phyloP scores from a whole-genome alignment of 92 coral and sea anemone species.

The Nematostella vectensis region DNA sequence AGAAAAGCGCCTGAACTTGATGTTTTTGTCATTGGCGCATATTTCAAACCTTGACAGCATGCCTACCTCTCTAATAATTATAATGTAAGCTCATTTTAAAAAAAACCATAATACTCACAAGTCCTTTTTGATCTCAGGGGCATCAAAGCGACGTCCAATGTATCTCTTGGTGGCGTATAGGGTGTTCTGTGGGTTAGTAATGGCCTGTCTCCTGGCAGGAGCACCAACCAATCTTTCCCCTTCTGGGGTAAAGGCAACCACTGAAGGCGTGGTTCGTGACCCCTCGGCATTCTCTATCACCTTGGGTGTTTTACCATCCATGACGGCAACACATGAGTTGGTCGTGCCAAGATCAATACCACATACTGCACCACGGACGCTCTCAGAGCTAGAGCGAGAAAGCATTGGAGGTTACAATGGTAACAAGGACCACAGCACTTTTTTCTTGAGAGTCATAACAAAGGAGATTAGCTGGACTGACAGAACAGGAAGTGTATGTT shows the following conservation, averaged over 20 bases:
- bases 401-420: constrained; percentile 1
- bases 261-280: constrained; percentile 88
- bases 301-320: constrained; percentile 94
- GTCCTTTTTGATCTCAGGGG: constrained; percentile 81
- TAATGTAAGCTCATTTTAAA: no score
- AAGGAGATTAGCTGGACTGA: no score
- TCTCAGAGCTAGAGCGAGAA: constrained; percentile 46
- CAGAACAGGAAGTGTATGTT: not conserved
- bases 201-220: constrained; percentile 96
- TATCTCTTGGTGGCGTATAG: constrained; percentile 92
- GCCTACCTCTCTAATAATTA: no score
- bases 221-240: constrained; percentile 95
- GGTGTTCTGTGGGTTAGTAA: constrained; percentile 91
- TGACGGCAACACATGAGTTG: constrained; percentile 96
- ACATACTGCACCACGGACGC: constrained; percentile 86
- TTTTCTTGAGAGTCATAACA: no score
- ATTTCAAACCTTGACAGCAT: no score
- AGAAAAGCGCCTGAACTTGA: no score
- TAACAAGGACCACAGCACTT: no score
- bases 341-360: constrained; percentile 98
- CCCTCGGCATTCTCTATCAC: constrained; percentile 95
- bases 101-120: no score
- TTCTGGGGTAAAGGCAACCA: constrained; percentile 77
- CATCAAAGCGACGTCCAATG: constrained; percentile 90
- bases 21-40: no score